Conservation (phyloP, 1,140 invertebrate genomes). For the Nautilus pompilius region DNA sequence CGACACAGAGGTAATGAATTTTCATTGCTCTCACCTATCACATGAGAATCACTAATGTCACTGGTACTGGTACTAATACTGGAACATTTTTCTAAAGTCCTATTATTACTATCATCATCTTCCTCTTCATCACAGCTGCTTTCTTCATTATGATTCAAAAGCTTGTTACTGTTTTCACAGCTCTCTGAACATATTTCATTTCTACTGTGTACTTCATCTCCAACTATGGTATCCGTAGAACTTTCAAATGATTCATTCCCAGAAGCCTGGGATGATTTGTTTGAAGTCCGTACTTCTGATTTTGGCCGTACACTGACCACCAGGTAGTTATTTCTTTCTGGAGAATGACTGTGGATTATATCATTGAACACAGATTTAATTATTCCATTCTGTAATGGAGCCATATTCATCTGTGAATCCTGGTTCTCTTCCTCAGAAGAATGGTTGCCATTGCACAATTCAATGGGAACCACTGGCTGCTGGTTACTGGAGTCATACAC, state of each 20-base stretch:
- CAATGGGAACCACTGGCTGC: too few species aligned
- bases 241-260: constrained; percentile 45
- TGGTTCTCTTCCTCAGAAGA: neutral
- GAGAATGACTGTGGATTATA: neutral
- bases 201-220: too few species aligned
- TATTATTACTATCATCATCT: neutral
- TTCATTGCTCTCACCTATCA: too few species aligned
- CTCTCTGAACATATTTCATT: too few species aligned
- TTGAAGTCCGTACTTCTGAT: neutral
- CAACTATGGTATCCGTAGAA: constrained; percentile 58
- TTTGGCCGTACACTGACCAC: constrained; percentile 9
- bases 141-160: too few species aligned
- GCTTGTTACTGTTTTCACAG: too few species aligned
- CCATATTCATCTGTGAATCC: neutral
- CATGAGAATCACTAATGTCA: constrained; percentile 49
- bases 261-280: constrained; percentile 1
- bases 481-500: too few species aligned
- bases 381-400: neutral
- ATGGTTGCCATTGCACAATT: neutral
- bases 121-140: neutral
- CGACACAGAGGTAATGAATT: too few species aligned
- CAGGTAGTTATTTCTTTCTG: neutral
- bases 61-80: constrained; percentile 53
- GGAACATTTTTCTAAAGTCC: constrained; percentile 24
- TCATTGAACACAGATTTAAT: neutral